These are phyloP conservation scores for Amazona vittata DNA, from an alignment of 2,113 vertebrate species.

Conservation along the genomic window DNA sequence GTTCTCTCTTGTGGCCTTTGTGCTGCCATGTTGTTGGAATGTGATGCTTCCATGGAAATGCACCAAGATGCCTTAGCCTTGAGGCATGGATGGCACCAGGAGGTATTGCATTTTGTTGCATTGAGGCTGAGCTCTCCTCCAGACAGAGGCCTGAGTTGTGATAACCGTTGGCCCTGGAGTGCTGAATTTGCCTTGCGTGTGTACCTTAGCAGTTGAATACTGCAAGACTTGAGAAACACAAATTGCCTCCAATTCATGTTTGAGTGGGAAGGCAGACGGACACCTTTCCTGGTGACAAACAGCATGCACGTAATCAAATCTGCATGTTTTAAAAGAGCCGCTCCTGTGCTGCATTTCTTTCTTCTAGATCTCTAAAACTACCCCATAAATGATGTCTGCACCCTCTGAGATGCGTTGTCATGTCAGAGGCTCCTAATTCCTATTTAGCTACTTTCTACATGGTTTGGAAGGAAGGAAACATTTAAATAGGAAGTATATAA, in stretches of 20 bases:
- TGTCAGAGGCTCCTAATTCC: neutral
- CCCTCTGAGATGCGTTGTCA: neutral
- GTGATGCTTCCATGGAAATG: neutral
- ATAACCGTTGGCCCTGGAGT: neutral
- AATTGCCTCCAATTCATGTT: neutral
- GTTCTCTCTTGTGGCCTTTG: neutral
- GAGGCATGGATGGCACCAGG: neutral
- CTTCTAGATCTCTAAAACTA: neutral
- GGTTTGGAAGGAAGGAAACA: neutral
- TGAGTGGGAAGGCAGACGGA: neutral
- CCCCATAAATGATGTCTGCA: neutral
- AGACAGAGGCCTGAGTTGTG: neutral
- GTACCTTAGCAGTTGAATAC: neutral
- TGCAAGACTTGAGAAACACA: neutral
- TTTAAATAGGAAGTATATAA: neutral
- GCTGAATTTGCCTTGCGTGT: neutral
- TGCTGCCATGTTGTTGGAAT: neutral
- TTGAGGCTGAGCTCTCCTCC: neutral
- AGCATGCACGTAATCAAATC: neutral
- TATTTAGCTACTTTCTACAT: neutral
- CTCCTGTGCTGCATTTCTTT: neutral
- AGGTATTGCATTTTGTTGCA: neutral
- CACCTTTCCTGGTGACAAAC: neutral
- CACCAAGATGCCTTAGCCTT: neutral
- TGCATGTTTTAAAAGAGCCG: neutral